Evolutionary conservation across 2,797 vertebrate species (phyloP).

Genomic region (Gambelia wislizenii): DNA sequence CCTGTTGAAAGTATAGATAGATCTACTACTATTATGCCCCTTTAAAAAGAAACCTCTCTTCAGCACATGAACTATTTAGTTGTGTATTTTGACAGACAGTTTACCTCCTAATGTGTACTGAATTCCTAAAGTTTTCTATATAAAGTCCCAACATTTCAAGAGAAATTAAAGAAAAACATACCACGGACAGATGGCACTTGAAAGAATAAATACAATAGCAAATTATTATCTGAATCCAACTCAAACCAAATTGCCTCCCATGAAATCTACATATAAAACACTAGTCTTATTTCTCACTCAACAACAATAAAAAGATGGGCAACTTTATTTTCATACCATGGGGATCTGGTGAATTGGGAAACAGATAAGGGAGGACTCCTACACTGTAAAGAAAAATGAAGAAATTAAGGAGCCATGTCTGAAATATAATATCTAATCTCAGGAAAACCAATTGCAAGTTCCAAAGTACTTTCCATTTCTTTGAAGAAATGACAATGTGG

Average conservation of each 20-base stretch:
- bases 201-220: slow-evolving; percentile 13
- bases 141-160: rapidly evolving
- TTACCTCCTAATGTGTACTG: background rate
- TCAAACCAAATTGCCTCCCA: slow-evolving; percentile 31
- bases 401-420: slow-evolving; percentile 17
- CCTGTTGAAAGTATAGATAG: background rate
- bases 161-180: slow-evolving; percentile 2
- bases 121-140: background rate
- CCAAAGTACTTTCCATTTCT: background rate
- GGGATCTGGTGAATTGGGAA: background rate
- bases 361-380: background rate
- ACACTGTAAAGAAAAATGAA: slow-evolving; percentile 25
- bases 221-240: background rate
- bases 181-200: background rate
- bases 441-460: background rate
- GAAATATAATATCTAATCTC: slow-evolving; percentile 6
- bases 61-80: background rate
- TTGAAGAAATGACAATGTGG: background rate
- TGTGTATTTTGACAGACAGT: background rate
- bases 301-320: slow-evolving; percentile 9
- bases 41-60: background rate
- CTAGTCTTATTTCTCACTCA: background rate
- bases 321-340: background rate
- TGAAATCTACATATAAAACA: background rate
- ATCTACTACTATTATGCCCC: background rate